These are phyloP conservation scores for Xyrauchen texanus DNA, from an alignment of 2,113 vertebrate species.

Conservation along the genomic window DNA sequence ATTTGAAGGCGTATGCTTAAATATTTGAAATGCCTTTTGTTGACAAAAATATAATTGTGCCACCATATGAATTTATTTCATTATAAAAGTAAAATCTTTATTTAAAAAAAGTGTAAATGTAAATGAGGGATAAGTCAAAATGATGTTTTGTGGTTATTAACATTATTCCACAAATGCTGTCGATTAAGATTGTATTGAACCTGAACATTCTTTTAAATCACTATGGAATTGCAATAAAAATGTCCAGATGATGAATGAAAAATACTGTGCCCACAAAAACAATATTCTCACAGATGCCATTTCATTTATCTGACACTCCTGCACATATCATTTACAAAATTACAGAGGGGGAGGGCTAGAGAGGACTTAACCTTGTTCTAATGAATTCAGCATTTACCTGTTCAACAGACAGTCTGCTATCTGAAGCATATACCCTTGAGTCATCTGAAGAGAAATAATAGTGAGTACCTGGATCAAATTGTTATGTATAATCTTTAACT, in stretches of 20 bases:
- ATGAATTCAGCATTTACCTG: not conserved
- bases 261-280: not conserved
- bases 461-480: not conserved
- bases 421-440: no score
- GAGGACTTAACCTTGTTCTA: not conserved
- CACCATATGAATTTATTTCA: no score
- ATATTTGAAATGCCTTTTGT: no score
- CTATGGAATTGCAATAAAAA: not conserved
- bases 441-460: not conserved
- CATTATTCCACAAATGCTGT: no score
- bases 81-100: no score
- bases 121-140: no score
- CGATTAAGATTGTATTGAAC: no score
- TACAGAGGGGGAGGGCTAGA: conserved; percentile 28
- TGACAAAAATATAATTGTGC: no score
- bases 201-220: not conserved
- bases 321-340: not conserved
- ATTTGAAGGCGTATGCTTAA: no score
- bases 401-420: not conserved
- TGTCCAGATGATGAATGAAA: not conserved
- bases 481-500: not conserved
- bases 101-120: no score
- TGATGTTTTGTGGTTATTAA: no score
- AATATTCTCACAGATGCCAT: not conserved
- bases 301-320: not conserved